These are phyloP conservation scores for Drosophila mimetica DNA, from an alignment of 2,888 invertebrate species.

Conservation along the genomic window DNA sequence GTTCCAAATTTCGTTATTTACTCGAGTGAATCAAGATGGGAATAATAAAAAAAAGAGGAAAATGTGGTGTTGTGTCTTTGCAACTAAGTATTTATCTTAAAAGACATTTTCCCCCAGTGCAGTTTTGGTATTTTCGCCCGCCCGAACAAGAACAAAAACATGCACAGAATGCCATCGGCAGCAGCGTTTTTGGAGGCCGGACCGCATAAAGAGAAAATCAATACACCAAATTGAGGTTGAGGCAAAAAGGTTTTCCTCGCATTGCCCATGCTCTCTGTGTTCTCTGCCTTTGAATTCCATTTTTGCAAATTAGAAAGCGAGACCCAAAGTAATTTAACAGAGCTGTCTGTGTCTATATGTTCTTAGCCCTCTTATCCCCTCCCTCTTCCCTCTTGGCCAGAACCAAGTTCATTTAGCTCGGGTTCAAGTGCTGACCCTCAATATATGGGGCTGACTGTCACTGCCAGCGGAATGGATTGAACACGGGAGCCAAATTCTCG, in stretches of 20 bases:
- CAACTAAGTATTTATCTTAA: too few species aligned
- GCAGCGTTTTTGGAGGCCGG: slow-evolving; percentile 54
- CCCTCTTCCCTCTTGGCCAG: neutral
- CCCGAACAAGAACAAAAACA: slow-evolving; percentile 2
- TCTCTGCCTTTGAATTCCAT: slow-evolving; percentile 51
- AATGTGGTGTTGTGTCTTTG: too few species aligned
- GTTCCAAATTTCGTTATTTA: slow-evolving; percentile 1
- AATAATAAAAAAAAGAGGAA: neutral
- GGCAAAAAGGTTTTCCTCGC: slow-evolving; percentile 51
- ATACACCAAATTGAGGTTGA: slow-evolving; percentile 52
- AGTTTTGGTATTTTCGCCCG: neutral
- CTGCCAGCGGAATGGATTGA: slow-evolving; percentile 45
- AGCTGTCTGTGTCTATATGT: slow-evolving; percentile 56
- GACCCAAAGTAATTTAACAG: slow-evolving; percentile 57
- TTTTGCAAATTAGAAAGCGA: slow-evolving; percentile 77
- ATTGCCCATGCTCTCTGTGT: slow-evolving; percentile 15
- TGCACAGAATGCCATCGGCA: slow-evolving; percentile 40
- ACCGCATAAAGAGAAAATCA: slow-evolving; percentile 56
- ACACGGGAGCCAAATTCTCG: slow-evolving; percentile 28
- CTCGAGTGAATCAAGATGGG: neutral
- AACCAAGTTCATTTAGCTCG: slow-evolving; percentile 36
- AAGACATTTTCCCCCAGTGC: slow-evolving; percentile 7
- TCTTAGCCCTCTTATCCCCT: neutral
- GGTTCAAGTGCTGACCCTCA: slow-evolving; percentile 55
- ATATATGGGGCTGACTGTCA: slow-evolving; percentile 38